These are phyloP conservation scores for Calosoma granatense DNA, from an alignment of 1,140 invertebrate species.

Conservation along the genomic window DNA sequence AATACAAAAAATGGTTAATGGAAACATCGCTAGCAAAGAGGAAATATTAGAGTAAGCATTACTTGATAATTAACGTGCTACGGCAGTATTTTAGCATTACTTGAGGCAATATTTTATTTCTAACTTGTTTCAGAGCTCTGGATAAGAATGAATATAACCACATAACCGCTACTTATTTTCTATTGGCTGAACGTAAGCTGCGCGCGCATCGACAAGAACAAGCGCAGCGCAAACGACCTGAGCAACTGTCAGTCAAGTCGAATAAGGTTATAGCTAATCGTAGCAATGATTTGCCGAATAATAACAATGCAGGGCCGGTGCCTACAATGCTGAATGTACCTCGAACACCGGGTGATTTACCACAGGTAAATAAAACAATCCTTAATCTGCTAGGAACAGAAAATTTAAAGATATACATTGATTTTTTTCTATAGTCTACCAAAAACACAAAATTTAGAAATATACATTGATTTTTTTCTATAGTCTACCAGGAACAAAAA, in stretches of 20 bases:
- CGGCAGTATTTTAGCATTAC: no score
- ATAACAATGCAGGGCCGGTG: slow-evolving; percentile 26
- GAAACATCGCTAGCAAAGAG: slow-evolving; percentile 87
- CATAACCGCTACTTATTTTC: slow-evolving; percentile 96
- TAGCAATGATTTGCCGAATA: slow-evolving; percentile 34
- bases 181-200: slow-evolving; percentile 88
- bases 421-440: not conserved
- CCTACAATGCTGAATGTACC: slow-evolving; percentile 45
- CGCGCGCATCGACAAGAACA: slow-evolving; percentile 58
- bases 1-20: slow-evolving; percentile 93
- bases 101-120: not conserved
- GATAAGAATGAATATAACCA: slow-evolving; percentile 97
- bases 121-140: slow-evolving; percentile 59
- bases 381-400: no score
- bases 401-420: not conserved
- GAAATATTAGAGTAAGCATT: slow-evolving; percentile 74
- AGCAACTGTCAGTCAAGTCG: slow-evolving; percentile 30
- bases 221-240: slow-evolving; percentile 33
- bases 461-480: not conserved
- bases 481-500: no score
- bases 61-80: no score
- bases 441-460: not conserved
- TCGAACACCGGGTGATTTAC: slow-evolving; percentile 47
- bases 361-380: slow-evolving; percentile 38
- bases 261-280: slow-evolving; percentile 31